These are phyloP conservation scores for Arion vulgaris DNA, from an alignment of 1,140 invertebrate genomes.

Conservation along the genomic window DNA sequence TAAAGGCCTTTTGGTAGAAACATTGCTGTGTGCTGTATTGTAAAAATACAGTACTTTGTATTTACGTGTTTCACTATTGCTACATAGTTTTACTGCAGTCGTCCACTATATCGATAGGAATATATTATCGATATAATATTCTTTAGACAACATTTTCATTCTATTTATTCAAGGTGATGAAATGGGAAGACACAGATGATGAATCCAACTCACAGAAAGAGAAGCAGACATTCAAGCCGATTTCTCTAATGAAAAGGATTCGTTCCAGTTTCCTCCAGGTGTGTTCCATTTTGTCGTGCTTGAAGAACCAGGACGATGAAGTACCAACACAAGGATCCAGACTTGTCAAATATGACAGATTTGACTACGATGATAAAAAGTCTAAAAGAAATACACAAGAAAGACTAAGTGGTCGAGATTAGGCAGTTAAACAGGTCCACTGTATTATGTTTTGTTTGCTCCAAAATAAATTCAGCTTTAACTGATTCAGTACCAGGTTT, in stretches of 20 bases:
- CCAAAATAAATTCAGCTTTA: too few relatives aligned
- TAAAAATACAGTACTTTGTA: too few relatives aligned
- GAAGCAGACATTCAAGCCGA: background rate
- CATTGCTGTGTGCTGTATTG: too few relatives aligned
- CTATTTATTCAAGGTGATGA: background rate
- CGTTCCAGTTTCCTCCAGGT: background rate
- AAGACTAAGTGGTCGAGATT: background rate
- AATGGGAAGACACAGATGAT: background rate
- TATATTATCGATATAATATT: too few relatives aligned
- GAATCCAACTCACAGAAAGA: background rate
- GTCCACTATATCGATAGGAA: too few relatives aligned
- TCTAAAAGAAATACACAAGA: background rate
- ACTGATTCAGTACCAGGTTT: too few relatives aligned
- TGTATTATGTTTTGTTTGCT: too few relatives aligned
- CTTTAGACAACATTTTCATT: background rate
- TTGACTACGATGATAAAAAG: background rate
- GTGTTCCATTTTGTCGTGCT: background rate
- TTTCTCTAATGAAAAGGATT: background rate
- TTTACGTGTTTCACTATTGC: too few relatives aligned
- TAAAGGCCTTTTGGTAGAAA: too few relatives aligned
- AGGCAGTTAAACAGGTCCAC: background rate
- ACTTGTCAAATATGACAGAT: constrained; percentile 8
- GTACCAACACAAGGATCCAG: background rate
- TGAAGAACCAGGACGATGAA: background rate
- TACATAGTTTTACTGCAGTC: too few relatives aligned